Evolutionary conservation across 2,888 invertebrate genomes (phyloP).

Genomic region (Aphrophora alni): DNA sequence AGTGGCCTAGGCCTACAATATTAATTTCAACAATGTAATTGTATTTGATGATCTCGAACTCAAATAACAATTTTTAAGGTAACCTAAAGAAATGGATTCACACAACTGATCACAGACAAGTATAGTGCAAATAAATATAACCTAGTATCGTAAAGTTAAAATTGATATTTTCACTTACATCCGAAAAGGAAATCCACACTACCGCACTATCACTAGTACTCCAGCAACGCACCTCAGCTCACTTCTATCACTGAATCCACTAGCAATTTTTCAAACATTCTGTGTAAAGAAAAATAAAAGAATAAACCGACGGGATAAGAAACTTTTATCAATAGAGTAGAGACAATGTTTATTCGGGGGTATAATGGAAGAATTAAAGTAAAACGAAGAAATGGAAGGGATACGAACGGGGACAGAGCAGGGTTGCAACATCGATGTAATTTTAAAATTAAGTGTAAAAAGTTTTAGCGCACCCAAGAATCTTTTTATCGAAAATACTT

Average conservation of each 20-base stretch:
- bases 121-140: too few species aligned
- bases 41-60: too few species aligned
- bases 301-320: neutral
- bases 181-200: neutral
- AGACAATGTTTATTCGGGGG: constrained; percentile 33
- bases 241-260: constrained; percentile 19
- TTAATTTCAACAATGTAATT: too few species aligned
- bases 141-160: too few species aligned
- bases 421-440: constrained; percentile 16
- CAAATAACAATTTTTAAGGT: too few species aligned
- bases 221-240: constrained; percentile 21
- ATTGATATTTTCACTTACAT: neutral
- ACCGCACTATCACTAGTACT: neutral
- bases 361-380: constrained; percentile 32
- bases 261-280: constrained; percentile 36
- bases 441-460: constrained; percentile 42
- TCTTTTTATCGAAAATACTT: constrained; percentile 43
- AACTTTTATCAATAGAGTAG: constrained; percentile 37
- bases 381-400: neutral
- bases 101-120: too few species aligned
- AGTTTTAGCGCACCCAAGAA: constrained; percentile 43
- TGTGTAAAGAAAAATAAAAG: constrained; percentile 20
- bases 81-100: too few species aligned
- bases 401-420: neutral
- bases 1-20: too few species aligned